A percentile compares a stretch with the other conserved stretches of the same genome.
phyloP scores from a whole-genome alignment of 2,888 invertebrate species.

The Ellobium chinense region DNA sequence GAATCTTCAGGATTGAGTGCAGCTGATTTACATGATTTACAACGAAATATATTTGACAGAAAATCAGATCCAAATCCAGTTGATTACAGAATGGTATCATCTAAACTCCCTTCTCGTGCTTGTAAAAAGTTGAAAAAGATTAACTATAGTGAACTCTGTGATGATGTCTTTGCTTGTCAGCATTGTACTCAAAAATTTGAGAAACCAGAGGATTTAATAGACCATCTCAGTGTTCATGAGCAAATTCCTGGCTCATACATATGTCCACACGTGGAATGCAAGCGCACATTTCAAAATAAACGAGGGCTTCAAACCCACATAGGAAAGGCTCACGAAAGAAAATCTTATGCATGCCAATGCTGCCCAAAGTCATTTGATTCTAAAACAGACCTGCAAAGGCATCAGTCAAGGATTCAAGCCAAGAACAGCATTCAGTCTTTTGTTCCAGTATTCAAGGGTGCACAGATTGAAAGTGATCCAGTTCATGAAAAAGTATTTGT shows the following conservation, averaged over 20 bases:
- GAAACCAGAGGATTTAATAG: background rate
- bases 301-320: background rate
- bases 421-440: background rate
- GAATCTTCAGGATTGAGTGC: too few relatives aligned
- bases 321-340: background rate
- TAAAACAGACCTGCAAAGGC: background rate
- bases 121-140: too few relatives aligned
- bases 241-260: background rate
- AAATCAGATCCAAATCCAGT: too few relatives aligned
- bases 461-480: background rate
- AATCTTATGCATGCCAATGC: background rate
- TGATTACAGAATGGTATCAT: too few relatives aligned
- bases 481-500: background rate
- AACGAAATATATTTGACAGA: too few relatives aligned
- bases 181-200: background rate
- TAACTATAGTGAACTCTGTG: background rate
- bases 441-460: background rate
- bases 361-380: background rate
- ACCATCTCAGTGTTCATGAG: background rate
- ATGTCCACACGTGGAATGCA: background rate
- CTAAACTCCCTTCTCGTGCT: too few relatives aligned
- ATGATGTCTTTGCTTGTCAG: background rate
- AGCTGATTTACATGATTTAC: too few relatives aligned
- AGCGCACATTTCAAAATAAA: background rate
- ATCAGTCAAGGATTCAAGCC: background rate